These are phyloP conservation scores for Eupsittula cactorum DNA, from an alignment of 2,113 vertebrate genomes.

Conservation along the genomic window DNA sequence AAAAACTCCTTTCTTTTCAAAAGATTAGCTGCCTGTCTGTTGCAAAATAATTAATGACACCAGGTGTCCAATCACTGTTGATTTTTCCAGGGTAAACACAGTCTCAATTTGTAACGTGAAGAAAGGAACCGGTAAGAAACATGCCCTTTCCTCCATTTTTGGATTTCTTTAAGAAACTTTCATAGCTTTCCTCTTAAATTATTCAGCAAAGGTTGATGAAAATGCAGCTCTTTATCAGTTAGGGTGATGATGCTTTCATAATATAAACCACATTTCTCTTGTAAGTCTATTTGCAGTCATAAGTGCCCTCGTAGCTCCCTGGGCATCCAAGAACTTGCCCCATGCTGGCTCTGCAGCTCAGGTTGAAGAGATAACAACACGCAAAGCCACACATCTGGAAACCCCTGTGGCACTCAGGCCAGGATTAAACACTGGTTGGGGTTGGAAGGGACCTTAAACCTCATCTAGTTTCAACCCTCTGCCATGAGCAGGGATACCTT, in stretches of 20 bases:
- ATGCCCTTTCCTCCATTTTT: not conserved
- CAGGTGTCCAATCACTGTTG: not conserved
- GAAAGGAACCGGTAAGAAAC: not conserved
- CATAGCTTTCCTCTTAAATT: not conserved
- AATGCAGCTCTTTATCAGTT: not conserved
- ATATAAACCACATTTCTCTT: not conserved
- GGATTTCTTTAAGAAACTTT: not conserved
- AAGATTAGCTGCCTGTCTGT: slow-evolving; percentile 47
- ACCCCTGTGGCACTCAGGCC: not conserved
- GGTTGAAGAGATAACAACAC: accelerated
- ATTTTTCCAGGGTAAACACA: not conserved
- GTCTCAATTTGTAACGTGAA: not conserved
- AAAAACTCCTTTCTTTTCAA: slow-evolving; percentile 27
- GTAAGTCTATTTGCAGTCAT: not conserved
- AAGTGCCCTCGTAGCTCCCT: not conserved
- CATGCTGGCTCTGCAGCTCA: accelerated
- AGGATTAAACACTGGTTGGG: not conserved
- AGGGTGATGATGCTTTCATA: not conserved
- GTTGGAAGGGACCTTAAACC: not conserved
- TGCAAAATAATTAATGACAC: slow-evolving; percentile 57
- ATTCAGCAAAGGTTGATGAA: not conserved
- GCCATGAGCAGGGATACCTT: not conserved
- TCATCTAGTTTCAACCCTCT: not conserved
- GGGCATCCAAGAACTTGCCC: not conserved
- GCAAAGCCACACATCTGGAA: accelerated